Evolutionary conservation across 2,888 invertebrate genomes (phyloP), one percentile per base, ranked within the genome.

Genomic region (Furcula furcula): DNA sequence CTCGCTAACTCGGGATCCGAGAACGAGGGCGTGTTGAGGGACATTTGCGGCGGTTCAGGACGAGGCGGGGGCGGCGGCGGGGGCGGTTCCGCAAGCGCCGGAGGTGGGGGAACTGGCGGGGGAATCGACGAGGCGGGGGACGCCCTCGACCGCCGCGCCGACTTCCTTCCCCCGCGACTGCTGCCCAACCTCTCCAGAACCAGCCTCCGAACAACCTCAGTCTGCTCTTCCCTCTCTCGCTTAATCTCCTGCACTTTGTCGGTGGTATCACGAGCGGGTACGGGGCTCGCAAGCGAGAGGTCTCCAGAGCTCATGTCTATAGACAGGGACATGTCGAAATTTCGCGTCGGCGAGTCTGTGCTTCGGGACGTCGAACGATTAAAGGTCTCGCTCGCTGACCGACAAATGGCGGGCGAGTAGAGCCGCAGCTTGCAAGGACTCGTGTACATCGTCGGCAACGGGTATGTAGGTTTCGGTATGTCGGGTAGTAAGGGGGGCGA

Each of bases 171-270:
- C 3, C 42, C 43, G 2, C 69, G 58, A 12, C 60, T 73, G 22
- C 62, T 71, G 0, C 86, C 86, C 57, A 95, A 84, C 74, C 94
- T 93, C 64, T 94, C 95, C 90, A 96, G 92, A 31, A 97, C 94
- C 78, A 97, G 87, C 69, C 96, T 93, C 59, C 96, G 92, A 28
- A 97, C 94, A 14, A 96, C 89, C 68, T 93, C 94, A 47, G 95
- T 96, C 76, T 96, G 95, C 65, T 95, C 94, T 21, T 93, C 94
- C 34, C 95, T 90, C 68, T 95, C 95, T 64, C 94, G 92, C 46
- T 93, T 93, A 19, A 96, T 90, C 79, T 94, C 94, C 68, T 95
- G 94, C 34, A 94, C 89, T 67, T 93, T 94, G 36, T 92, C 89
- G 1, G 90, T 91, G 2, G 93, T 90, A 22, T 76, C 76, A 0